Evolutionary conservation across 92 coral and sea anemone species (phyloP).

Genomic region (Palythoa caribaeorum): DNA sequence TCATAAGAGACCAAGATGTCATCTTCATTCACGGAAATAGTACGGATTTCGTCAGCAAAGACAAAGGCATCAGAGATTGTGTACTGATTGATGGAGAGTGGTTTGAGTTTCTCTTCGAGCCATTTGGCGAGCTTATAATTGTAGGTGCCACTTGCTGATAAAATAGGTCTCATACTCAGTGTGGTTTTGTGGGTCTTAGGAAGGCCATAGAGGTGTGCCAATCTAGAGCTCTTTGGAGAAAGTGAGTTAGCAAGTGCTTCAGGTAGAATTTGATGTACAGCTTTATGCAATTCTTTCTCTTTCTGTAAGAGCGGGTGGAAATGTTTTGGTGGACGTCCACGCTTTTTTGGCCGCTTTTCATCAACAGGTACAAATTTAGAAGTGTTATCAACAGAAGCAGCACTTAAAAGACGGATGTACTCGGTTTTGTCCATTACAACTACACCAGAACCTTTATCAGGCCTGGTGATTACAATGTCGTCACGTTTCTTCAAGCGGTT

Average conservation of each 20-base stretch:
- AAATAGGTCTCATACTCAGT: neutral
- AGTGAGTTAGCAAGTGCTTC: constrained; percentile 21
- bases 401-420: constrained; percentile 26
- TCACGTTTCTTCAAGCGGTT: constrained; percentile 46
- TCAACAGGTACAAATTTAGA: constrained; percentile 30
- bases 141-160: too few relatives aligned
- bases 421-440: constrained; percentile 42
- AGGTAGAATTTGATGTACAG: constrained; percentile 15
- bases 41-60: too few relatives aligned
- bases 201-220: constrained; percentile 29
- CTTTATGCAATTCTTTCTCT: constrained; percentile 25
- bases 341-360: constrained; percentile 17
- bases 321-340: constrained; percentile 35
- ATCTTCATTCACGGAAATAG: too few relatives aligned
- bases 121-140: too few relatives aligned
- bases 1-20: too few relatives aligned
- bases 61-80: too few relatives aligned
- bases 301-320: neutral
- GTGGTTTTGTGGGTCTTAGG: neutral
- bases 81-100: too few relatives aligned
- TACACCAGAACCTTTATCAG: constrained; percentile 10
- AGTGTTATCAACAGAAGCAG: constrained; percentile 26
- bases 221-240: constrained; percentile 25
- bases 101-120: too few relatives aligned
- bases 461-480: constrained; percentile 31